Percentiles rank a stretch among this genome's conserved stretches.
phyloP scores from a whole-genome alignment of 2,113 vertebrate species.

The Clarias macrocephalus region DNA sequence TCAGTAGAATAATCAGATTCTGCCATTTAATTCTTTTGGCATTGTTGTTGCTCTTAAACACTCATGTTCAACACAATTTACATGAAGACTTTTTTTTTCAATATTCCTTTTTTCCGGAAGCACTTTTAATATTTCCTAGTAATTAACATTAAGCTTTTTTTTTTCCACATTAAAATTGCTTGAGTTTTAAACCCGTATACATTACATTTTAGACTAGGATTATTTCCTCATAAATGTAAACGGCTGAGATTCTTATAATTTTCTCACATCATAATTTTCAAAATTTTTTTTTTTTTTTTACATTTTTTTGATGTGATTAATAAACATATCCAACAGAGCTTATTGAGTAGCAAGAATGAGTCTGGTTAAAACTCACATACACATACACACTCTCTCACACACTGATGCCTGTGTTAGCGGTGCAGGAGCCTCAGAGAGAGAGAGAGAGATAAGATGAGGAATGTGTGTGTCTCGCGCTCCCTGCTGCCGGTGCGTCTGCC shows the following conservation, averaged over 20 bases:
- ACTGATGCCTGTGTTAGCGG: not conserved
- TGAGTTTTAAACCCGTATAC: not conserved
- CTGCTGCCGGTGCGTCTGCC: slow-evolving; percentile 39
- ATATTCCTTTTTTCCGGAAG: not conserved
- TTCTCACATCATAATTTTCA: not conserved
- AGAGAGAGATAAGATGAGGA: slow-evolving; percentile 35
- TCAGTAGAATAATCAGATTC: too few relatives aligned
- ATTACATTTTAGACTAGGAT: not conserved
- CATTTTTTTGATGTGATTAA: not conserved
- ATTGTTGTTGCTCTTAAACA: too few relatives aligned
- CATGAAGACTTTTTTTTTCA: not conserved
- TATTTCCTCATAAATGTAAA: not conserved
- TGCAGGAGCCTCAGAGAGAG: not conserved
- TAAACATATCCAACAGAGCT: not conserved
- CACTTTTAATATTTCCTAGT: not conserved
- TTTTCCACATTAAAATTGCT: not conserved
- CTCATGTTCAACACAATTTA: too few relatives aligned
- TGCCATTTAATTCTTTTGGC: too few relatives aligned
- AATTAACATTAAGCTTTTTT: not conserved
- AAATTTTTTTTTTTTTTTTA: not conserved
- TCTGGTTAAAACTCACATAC: not conserved
- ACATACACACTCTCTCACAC: not conserved
- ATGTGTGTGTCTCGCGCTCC: slow-evolving; percentile 19
- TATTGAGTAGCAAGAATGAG: not conserved
- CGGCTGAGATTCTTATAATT: not conserved